Evolutionary conservation across 2,113 vertebrate species (phyloP).

Genomic region (Copsychus sechellarum): DNA sequence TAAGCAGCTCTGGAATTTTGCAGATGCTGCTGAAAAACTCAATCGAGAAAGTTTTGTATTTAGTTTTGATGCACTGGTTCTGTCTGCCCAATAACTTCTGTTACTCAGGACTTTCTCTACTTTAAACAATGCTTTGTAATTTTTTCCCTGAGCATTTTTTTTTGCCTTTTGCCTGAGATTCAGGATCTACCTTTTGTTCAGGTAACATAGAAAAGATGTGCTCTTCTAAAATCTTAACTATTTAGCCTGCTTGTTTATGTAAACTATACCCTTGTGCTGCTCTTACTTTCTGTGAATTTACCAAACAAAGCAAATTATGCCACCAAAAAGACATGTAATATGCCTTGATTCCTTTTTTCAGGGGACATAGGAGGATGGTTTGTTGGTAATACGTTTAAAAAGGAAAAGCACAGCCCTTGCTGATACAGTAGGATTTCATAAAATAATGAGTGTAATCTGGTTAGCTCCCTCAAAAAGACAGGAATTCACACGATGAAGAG

Average conservation of each 20-base stretch:
- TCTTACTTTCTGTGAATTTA: background rate
- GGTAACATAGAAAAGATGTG: background rate
- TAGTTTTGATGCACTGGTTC: background rate
- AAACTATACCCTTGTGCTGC: background rate
- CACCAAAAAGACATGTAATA: background rate
- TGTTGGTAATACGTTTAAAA: background rate
- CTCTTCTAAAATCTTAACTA: background rate
- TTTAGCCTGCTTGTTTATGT: background rate
- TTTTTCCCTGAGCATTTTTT: too few relatives aligned
- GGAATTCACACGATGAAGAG: background rate
- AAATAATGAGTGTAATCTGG: background rate
- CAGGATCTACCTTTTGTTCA: background rate
- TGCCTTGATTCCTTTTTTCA: background rate
- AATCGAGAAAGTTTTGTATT: background rate
- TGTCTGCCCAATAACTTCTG: background rate
- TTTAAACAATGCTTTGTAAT: background rate
- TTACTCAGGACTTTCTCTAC: background rate
- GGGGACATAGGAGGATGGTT: background rate
- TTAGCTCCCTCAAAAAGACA: background rate
- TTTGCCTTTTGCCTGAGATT: background rate
- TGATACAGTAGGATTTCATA: background rate
- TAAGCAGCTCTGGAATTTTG: background rate
- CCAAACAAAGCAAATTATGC: background rate
- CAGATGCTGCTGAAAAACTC: background rate
- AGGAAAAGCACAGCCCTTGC: background rate